phyloP scores from a whole-genome alignment of 1,140 invertebrate species.

The Bemisia tabaci region DNA sequence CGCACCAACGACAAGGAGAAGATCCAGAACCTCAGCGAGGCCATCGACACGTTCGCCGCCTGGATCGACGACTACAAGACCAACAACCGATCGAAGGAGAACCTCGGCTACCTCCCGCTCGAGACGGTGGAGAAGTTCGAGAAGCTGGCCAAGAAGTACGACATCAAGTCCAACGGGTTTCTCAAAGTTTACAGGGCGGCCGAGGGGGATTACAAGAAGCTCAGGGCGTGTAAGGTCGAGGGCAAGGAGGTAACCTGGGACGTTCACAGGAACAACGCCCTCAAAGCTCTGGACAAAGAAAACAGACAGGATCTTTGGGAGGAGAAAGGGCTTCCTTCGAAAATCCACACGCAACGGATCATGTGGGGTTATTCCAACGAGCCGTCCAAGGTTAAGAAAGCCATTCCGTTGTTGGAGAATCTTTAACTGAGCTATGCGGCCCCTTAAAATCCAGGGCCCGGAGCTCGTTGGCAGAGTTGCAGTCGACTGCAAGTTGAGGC shows the following conservation, averaged over 20 bases:
- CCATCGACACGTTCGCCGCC: conserved; percentile 29
- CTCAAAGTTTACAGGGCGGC: conserved; percentile 26
- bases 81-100: conserved; percentile 28
- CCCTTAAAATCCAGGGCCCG: no score
- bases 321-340: conserved; percentile 27
- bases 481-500: no score
- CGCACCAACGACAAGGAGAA: conserved; percentile 32
- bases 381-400: conserved; percentile 29
- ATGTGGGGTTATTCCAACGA: conserved; percentile 32
- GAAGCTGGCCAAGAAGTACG: conserved; percentile 26
- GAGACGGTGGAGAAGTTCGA: conserved; percentile 28
- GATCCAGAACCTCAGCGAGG: conserved; percentile 27
- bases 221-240: conserved; percentile 26
- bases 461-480: no score
- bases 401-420: conserved; percentile 24
- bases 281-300: conserved; percentile 20
- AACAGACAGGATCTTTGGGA: conserved; percentile 28
- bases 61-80: conserved; percentile 32
- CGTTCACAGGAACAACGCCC: conserved; percentile 28
- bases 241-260: conserved; percentile 30
- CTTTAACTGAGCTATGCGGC: no score
- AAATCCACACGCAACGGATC: conserved; percentile 28
- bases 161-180: conserved; percentile 25
- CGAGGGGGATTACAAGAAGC: conserved; percentile 29
- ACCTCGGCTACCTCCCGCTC: conserved; percentile 29